A percentile compares a stretch with the other conserved stretches of the same genome.
Evolutionary conservation across 30 jellyfish, hydroid and myxozoan genomes (phyloP).

Genomic region (Rhopilema esculentum): DNA sequence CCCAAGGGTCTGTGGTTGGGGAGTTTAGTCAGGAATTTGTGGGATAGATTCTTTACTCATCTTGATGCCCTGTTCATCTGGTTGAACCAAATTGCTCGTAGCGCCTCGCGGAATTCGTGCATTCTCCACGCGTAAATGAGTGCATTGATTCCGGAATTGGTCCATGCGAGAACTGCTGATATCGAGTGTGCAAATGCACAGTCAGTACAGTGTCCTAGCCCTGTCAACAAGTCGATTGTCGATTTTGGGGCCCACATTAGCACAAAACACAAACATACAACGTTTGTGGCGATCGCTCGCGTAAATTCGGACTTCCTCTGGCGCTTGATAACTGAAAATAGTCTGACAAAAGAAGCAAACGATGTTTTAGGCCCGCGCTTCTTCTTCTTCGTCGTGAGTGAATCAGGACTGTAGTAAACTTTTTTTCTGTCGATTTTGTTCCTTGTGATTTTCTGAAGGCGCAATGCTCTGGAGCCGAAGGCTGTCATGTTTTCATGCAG

Average conservation of each 20-base stretch:
- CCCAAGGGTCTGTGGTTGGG: neutral
- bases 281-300: constrained; percentile 57
- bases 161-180: constrained; percentile 71
- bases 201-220: constrained; percentile 63
- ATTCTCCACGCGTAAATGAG: constrained; percentile 73
- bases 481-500: neutral
- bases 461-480: neutral
- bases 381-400: neutral
- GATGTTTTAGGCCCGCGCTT: constrained; percentile 9
- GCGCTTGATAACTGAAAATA: constrained; percentile 18
- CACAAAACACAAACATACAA: constrained; percentile 62
- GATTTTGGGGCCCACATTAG: constrained; percentile 77
- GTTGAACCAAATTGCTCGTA: neutral
- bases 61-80: neutral
- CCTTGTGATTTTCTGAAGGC: constrained; percentile 3
- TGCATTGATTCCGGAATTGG: constrained; percentile 72
- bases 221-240: constrained; percentile 61
- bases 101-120: constrained; percentile 64
- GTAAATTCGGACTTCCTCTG: constrained; percentile 43
- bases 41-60: too few species aligned
- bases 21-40: too few species aligned
- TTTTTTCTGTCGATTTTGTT: neutral
- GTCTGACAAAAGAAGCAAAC: constrained; percentile 19
- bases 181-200: constrained; percentile 47
- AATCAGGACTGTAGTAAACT: constrained; percentile 21